A percentile compares a stretch with the other conserved stretches of the same genome.
These are phyloP conservation scores for Polymixis flavicincta DNA, from an alignment of 2,888 invertebrate genomes.

Conservation along the genomic window DNA sequence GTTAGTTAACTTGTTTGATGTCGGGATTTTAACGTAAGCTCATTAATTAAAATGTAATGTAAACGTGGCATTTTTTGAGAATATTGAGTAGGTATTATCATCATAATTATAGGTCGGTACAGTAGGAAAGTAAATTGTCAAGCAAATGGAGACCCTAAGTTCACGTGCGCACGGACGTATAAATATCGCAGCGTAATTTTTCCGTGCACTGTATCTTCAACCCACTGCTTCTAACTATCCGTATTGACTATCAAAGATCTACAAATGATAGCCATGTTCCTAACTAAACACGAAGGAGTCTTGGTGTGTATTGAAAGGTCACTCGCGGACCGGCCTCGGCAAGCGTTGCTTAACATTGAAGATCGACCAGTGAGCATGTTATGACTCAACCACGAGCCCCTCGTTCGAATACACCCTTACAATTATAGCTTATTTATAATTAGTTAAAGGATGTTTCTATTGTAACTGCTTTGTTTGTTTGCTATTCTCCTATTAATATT, in stretches of 20 bases:
- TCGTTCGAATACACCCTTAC: background rate
- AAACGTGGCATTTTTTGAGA: background rate
- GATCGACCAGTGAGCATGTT: too few relatives aligned
- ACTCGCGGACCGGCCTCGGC: background rate
- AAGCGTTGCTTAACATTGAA: too few relatives aligned
- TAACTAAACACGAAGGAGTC: background rate
- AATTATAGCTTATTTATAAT: background rate
- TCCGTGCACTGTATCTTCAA: too few relatives aligned
- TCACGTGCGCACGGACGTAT: too few relatives aligned
- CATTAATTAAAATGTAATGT: constrained; percentile 24
- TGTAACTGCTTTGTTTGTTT: constrained; percentile 6
- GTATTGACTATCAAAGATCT: background rate
- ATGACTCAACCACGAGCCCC: too few relatives aligned
- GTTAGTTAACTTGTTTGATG: constrained; percentile 22
- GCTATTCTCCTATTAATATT: background rate
- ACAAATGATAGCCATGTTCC: background rate
- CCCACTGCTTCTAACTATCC: too few relatives aligned
- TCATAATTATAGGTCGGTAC: background rate
- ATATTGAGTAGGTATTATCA: background rate
- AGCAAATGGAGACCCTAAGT: background rate
- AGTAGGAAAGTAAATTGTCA: too few relatives aligned
- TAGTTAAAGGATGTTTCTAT: background rate
- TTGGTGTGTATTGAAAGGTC: background rate
- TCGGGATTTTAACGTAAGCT: constrained; percentile 3
- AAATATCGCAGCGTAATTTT: too few relatives aligned